Evolutionary conservation across 1,140 invertebrate genomes (phyloP).

Genomic region (Oreohelix idahoensis): DNA sequence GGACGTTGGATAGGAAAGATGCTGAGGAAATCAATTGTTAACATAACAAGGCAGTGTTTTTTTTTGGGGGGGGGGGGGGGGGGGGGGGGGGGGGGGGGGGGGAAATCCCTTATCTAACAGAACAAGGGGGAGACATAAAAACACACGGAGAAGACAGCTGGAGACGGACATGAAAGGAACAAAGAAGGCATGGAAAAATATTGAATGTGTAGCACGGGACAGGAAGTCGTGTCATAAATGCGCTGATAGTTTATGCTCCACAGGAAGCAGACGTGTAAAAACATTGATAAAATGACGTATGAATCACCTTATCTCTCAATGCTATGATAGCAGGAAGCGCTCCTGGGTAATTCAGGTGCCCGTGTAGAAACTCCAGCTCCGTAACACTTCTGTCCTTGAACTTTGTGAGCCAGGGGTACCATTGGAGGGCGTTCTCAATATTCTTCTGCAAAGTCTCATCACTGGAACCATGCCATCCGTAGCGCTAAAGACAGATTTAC

Average conservation of each 20-base stretch:
- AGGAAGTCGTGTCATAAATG: no score
- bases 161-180: no score
- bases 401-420: constrained; percentile 60
- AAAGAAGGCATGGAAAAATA: no score
- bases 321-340: constrained; percentile 56
- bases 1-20: no score
- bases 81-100: no score
- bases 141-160: neutral
- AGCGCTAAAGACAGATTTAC: constrained; percentile 59
- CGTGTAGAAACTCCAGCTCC: constrained; percentile 68
- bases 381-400: constrained; percentile 62
- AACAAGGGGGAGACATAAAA: neutral
- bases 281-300: neutral
- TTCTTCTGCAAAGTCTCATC: constrained; percentile 61
- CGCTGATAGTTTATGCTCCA: no score
- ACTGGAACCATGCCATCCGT: constrained; percentile 67
- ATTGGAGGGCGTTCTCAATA: constrained; percentile 59
- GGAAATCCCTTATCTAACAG: no score
- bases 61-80: no score
- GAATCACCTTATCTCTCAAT: constrained; percentile 66
- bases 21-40: no score
- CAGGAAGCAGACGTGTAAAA: neutral
- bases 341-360: constrained; percentile 64
- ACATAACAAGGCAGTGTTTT: no score
- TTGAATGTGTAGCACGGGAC: no score